Evolutionary conservation across 64 coral and sea anemone species (phyloP), one percentile per base, ranked within the genome.

Genomic region (Montipora sp.): DNA sequence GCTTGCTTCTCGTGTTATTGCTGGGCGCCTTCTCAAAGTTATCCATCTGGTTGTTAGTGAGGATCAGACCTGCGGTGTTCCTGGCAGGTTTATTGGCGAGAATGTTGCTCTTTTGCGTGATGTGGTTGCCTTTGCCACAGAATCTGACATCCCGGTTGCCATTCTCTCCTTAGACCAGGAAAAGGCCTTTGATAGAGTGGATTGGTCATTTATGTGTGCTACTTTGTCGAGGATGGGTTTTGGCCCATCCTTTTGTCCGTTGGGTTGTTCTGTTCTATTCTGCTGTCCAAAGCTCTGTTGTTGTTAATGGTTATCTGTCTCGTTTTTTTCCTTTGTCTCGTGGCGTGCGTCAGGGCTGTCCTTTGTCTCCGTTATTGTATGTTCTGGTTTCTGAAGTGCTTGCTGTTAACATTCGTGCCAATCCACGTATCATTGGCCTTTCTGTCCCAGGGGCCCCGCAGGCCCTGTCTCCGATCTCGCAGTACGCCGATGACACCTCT

Each of bases 131-230:
- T 92, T 84, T 60, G 79, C 65, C 13, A 27, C 20, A 0, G n/a
- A 16, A 3, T 36, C 68, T 1, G 22, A 48, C n/a, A 11, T 48
- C 61, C 77, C 89, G n/a, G 89, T 67, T 1, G 77, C 77, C 2
- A 3, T 46, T 2, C 51, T 92, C 1, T 83, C 80, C 27, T 5
- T 92, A 0, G 90, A 92, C 15, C 79, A 92, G 50, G 78, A 92
- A 3, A 92, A 84, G 66, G 90, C 90, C 55, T 92, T 92, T 27
- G 90, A 92, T 47, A 20, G 90, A 1, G 90, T 92, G 27, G 90
- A 92, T 23, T 94, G 70, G 86, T 0, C 2, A 0, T 80, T 88
- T 12, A 47, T 93, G 75, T 1, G 8, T 8, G 27, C 60, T 3
- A 80, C 76, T 8, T 45, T 93, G 0, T 23, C 3, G 1, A 55